Conservation (phyloP, 2,888 invertebrate species). For the Tortricodes alternella region DNA sequence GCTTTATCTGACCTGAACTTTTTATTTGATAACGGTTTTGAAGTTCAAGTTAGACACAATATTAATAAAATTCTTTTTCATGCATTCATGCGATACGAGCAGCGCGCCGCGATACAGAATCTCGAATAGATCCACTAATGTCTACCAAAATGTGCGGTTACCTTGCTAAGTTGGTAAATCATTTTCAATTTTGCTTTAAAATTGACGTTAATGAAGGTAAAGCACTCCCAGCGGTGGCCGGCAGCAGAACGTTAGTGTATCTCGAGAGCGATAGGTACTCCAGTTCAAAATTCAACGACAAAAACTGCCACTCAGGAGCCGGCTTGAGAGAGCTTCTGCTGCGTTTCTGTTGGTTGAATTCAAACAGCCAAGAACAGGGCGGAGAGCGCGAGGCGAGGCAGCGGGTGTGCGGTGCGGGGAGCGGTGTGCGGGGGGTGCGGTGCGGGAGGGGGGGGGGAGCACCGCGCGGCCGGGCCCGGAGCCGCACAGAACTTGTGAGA, state of each 20-base stretch:
- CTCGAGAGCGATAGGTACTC: conserved; percentile 16
- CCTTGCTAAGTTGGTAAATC: background rate
- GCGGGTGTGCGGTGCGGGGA: conserved; percentile 41
- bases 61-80: conserved; percentile 36
- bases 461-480: conserved; percentile 44
- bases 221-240: background rate
- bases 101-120: conserved; percentile 35
- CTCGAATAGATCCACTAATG: conserved; percentile 38
- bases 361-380: conserved; percentile 32
- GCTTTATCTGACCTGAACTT: conserved; percentile 3
- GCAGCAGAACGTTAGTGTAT: conserved; percentile 16
- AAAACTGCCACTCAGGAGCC: conserved; percentile 28
- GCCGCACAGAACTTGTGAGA: conserved; percentile 82
- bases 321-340: conserved; percentile 13
- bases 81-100: conserved; percentile 37
- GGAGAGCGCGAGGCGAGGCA: conserved; percentile 46
- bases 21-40: background rate
- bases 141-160: background rate
- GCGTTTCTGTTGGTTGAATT: conserved; percentile 33
- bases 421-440: conserved; percentile 36
- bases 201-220: background rate
- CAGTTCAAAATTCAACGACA: conserved; percentile 33
- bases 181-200: background rate
- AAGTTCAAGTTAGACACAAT: conserved; percentile 18
- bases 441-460: conserved; percentile 38